Evolutionary conservation across 2,888 invertebrate species (phyloP).

Genomic region (Diogma glabrata): DNA sequence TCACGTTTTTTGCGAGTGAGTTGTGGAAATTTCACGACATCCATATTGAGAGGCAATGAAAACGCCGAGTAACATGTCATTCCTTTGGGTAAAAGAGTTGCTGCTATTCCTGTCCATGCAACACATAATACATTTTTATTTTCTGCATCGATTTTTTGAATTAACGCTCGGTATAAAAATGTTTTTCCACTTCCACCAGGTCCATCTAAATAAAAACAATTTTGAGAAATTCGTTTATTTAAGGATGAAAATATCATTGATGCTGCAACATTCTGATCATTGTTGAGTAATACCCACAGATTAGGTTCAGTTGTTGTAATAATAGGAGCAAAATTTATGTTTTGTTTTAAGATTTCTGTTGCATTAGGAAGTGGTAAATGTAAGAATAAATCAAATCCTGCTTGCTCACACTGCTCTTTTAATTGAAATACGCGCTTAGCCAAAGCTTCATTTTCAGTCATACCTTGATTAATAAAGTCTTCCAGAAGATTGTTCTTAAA

Average conservation of each 20-base stretch:
- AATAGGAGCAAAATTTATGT: too few species aligned
- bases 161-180: neutral
- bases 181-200: neutral
- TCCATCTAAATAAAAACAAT: constrained; percentile 3
- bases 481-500: too few species aligned
- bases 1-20: too few species aligned
- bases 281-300: neutral
- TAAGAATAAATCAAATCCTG: too few species aligned
- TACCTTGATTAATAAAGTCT: too few species aligned
- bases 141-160: neutral
- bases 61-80: neutral
- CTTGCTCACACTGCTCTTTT: too few species aligned
- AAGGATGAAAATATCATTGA: neutral
- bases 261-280: neutral
- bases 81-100: neutral
- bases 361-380: too few species aligned
- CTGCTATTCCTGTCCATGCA: neutral
- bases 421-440: too few species aligned
- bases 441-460: too few species aligned
- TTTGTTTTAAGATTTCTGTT: too few species aligned
- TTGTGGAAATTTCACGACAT: neutral
- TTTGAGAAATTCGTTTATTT: neutral
- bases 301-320: neutral
- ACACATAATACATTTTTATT: neutral
- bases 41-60: neutral